Conservation (phyloP, 37 sponge, comb jelly and placozoan species). For the Halichondria panicea region DNA sequence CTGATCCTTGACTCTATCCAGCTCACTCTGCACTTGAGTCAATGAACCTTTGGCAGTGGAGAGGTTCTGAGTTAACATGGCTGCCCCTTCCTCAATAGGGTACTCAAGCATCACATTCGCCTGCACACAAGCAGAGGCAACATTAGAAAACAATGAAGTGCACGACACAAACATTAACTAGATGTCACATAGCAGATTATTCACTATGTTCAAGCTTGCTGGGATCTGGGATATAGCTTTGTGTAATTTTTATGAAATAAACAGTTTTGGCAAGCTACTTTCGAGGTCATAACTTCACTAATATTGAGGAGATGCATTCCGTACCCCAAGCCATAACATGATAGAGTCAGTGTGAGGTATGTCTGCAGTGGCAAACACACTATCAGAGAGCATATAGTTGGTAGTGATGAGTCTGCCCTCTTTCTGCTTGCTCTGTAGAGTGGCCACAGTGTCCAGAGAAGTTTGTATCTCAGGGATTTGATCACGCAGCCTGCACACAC, state of each 20-base stretch:
- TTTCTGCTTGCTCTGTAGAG: conserved; percentile 57
- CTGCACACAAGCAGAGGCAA: conserved; percentile 11
- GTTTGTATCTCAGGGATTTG: conserved; percentile 89
- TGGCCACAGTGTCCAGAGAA: conserved; percentile 67
- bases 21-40: conserved; percentile 63
- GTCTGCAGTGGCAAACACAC: conserved; percentile 81
- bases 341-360: conserved; percentile 84
- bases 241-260: too few species aligned
- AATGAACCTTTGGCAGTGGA: conserved; percentile 61
- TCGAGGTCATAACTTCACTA: not conserved
- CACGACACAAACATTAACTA: not conserved
- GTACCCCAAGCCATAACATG: conserved; percentile 90
- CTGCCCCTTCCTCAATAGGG: conserved; percentile 79
- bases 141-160: not conserved
- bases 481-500: conserved; percentile 47
- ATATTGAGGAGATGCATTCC: not conserved
- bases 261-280: too few species aligned
- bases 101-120: conserved; percentile 98
- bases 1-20: conserved; percentile 86
- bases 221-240: too few species aligned
- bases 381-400: conserved; percentile 79
- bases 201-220: too few species aligned
- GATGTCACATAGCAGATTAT: too few species aligned
- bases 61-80: conserved; percentile 77
- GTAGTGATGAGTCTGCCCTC: conserved; percentile 30